These are phyloP conservation scores for Raja brachyura DNA, from an alignment of 2,113 vertebrate genomes.

Conservation along the genomic window DNA sequence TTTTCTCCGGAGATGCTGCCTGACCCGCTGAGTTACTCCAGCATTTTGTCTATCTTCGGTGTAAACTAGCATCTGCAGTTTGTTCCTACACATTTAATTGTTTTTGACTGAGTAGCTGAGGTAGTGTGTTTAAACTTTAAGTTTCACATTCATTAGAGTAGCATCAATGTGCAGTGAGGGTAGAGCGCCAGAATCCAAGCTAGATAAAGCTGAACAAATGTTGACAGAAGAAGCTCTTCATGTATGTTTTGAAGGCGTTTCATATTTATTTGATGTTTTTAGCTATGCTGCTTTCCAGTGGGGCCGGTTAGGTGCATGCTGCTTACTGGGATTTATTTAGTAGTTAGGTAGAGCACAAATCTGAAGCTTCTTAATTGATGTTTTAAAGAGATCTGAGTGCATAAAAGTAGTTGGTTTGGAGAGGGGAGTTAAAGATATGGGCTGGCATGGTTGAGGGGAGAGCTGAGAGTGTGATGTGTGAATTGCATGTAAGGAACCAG, in stretches of 20 bases:
- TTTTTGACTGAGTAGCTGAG: too few species aligned
- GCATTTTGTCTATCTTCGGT: too few species aligned
- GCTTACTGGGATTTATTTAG: neutral
- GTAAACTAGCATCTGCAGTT: too few species aligned
- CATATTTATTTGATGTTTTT: neutral
- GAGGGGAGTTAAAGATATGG: too few species aligned
- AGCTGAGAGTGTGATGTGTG: neutral
- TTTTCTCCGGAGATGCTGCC: too few species aligned
- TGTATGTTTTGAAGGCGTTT: neutral
- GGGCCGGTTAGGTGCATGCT: neutral
- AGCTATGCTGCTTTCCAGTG: neutral
- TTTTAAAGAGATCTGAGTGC: neutral
- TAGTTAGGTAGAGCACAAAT: neutral
- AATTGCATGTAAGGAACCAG: neutral
- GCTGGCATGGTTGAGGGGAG: neutral
- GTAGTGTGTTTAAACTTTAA: neutral
- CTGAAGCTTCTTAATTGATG: neutral
- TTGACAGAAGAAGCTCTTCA: neutral
- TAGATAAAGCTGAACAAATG: neutral
- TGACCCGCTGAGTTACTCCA: neutral
- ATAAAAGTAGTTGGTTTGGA: neutral
- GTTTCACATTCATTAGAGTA: neutral
- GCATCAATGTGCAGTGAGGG: neutral
- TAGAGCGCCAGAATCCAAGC: neutral
- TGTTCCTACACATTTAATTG: too few species aligned